These are phyloP conservation scores for Hymenopus coronatus DNA, from an alignment of 2,888 invertebrate species.

Conservation along the genomic window DNA sequence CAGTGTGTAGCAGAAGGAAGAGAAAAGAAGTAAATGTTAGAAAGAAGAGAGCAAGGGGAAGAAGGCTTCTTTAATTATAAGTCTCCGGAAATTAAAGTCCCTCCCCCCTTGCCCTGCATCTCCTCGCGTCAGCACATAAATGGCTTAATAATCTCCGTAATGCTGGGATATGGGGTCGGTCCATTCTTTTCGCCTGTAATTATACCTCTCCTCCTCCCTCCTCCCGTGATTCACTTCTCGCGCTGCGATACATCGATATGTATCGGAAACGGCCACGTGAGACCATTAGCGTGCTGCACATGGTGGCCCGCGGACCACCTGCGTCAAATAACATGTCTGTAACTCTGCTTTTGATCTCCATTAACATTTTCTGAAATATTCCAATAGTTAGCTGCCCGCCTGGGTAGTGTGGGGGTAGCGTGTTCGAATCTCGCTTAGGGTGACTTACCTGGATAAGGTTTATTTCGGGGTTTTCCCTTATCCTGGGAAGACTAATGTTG, in stretches of 20 bases:
- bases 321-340: no score
- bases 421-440: no score
- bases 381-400: no score
- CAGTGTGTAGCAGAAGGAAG: no score
- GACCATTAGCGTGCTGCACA: no score
- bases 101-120: background rate
- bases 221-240: conserved; percentile 1
- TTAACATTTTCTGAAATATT: no score
- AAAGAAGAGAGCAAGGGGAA: background rate
- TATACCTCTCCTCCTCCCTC: background rate
- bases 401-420: no score
- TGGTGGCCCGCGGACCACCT: no score
- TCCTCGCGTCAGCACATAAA: conserved; percentile 7
- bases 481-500: no score
- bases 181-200: conserved; percentile 8
- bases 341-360: no score
- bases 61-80: conserved; percentile 14
- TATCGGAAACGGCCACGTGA: background rate
- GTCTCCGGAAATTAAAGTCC: conserved; percentile 16
- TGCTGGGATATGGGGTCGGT: background rate
- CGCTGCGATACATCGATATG: background rate
- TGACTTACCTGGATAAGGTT: no score
- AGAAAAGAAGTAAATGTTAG: background rate
- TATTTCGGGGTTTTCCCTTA: no score
- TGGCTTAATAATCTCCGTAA: conserved; percentile 15